Evolutionary conservation across 2,888 invertebrate species (phyloP).

Genomic region (Eudasyphora cyanicolor): DNA sequence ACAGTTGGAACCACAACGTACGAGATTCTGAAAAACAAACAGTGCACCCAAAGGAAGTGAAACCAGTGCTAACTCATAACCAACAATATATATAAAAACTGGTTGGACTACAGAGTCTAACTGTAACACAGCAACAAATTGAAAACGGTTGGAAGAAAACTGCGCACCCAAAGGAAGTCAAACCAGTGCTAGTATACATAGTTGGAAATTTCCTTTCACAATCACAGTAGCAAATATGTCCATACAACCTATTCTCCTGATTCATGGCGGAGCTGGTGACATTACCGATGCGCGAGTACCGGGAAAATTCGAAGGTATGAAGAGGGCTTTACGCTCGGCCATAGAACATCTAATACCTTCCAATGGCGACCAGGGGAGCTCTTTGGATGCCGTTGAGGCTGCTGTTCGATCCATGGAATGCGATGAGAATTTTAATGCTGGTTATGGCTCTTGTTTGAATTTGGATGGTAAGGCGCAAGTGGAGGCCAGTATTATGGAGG

Average conservation of each 20-base stretch:
- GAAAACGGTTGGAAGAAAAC: too few relatives aligned
- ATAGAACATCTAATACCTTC: constrained; percentile 57
- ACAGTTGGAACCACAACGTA: too few relatives aligned
- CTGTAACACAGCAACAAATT: too few relatives aligned
- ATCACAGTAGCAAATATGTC: neutral
- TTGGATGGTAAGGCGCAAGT: constrained; percentile 89
- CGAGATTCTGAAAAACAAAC: too few relatives aligned
- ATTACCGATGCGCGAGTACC: constrained; percentile 84
- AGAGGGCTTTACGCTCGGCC: constrained; percentile 81
- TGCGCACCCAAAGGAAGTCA: too few relatives aligned
- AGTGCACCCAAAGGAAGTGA: too few relatives aligned
- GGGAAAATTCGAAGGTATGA: constrained; percentile 85
- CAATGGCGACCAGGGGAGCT: constrained; percentile 81
- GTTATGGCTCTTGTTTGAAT: constrained; percentile 90
- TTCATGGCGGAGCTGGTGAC: constrained; percentile 91
- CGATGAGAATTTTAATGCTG: constrained; percentile 90
- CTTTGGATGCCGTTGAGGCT: constrained; percentile 86
- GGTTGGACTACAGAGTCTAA: too few relatives aligned
- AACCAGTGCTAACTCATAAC: too few relatives aligned
- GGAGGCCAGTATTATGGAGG: constrained; percentile 92
- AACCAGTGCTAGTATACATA: too few relatives aligned
- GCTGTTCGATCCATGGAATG: constrained; percentile 88
- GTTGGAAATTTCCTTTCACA: neutral
- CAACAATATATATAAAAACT: too few relatives aligned
- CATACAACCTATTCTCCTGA: constrained; percentile 83